phyloP scores from a whole-genome alignment of 2,797 vertebrate genomes.

The Sebastes itinus region DNA sequence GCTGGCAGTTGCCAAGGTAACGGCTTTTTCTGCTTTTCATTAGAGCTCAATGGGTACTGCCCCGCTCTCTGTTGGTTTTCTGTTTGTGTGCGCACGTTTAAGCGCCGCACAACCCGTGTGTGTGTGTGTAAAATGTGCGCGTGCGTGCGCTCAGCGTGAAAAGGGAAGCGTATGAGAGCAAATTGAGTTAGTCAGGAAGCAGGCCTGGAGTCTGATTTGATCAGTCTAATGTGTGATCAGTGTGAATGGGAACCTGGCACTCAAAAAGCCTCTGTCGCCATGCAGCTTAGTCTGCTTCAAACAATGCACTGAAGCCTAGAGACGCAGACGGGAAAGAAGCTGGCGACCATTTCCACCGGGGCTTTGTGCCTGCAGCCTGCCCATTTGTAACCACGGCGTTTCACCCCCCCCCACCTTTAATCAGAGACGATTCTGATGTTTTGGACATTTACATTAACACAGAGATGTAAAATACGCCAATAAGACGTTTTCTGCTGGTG shows the following conservation, averaged over 20 bases:
- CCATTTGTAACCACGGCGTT: neutral
- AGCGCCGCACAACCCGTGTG: conserved; percentile 6
- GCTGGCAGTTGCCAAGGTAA: conserved; percentile 79
- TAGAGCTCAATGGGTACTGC: conserved; percentile 74
- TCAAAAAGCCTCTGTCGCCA: conserved; percentile 64
- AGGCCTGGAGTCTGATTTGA: conserved; percentile 78
- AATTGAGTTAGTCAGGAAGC: conserved; percentile 81
- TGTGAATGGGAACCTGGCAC: conserved; percentile 72
- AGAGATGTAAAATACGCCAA: neutral
- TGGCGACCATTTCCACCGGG: conserved; percentile 11
- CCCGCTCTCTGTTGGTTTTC: conserved; percentile 60
- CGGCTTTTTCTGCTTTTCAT: conserved; percentile 77
- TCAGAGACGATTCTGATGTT: neutral
- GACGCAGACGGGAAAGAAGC: conserved; percentile 30
- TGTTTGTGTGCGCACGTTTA: conserved; percentile 42
- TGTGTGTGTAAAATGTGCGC: neutral
- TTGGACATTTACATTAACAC: neutral
- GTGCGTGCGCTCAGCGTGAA: conserved; percentile 47
- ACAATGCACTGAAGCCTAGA: conserved; percentile 44
- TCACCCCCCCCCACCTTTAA: neutral
- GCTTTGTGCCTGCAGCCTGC: conserved; percentile 1
- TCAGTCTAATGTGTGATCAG: conserved; percentile 80
- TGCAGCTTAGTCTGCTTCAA: conserved; percentile 63
- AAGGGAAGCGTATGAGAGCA: conserved; percentile 70
- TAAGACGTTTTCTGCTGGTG: neutral